Evolutionary conservation across 2,888 invertebrate genomes (phyloP).

Genomic region (Tachystola acroxantha): DNA sequence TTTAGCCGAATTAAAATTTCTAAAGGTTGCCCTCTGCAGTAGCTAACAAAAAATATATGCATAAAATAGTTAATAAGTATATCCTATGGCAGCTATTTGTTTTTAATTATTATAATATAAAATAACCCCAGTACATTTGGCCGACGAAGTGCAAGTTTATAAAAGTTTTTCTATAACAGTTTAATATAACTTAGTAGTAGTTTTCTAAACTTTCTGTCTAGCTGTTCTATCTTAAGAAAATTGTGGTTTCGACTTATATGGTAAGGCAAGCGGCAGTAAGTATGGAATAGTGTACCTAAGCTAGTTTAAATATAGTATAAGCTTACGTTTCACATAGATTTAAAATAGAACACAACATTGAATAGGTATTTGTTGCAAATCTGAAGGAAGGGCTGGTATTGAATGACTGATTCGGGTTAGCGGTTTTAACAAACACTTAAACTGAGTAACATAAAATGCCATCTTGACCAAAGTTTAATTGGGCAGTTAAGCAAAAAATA

Average conservation of each 20-base stretch:
- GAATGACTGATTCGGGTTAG: no score
- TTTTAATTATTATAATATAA: constrained; percentile 7
- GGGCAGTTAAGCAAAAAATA: no score
- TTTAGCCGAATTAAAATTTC: not conserved
- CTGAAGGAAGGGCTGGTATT: no score
- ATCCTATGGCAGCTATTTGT: constrained; percentile 22
- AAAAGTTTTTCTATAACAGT: constrained; percentile 6
- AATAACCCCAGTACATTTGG: constrained; percentile 19
- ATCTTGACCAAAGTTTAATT: no score
- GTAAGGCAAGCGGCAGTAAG: not conserved
- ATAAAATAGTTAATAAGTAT: constrained; percentile 6
- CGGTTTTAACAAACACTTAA: no score
- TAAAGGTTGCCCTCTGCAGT: constrained; percentile 10
- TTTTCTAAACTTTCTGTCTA: constrained; percentile 3
- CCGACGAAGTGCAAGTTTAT: constrained; percentile 35
- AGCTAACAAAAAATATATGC: constrained; percentile 6
- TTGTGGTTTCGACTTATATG: constrained; percentile 2
- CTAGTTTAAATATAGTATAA: not conserved
- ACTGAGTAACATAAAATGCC: no score
- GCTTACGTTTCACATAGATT: not conserved
- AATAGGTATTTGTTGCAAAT: no score
- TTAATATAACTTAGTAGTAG: constrained; percentile 5
- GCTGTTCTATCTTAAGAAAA: constrained; percentile 8
- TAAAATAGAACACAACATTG: no score
- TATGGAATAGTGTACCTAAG: not conserved